Percentiles rank a stretch among this genome's conserved stretches.
Evolutionary conservation across 2,113 vertebrate genomes (phyloP).

Genomic region (Callaeas wilsoni): DNA sequence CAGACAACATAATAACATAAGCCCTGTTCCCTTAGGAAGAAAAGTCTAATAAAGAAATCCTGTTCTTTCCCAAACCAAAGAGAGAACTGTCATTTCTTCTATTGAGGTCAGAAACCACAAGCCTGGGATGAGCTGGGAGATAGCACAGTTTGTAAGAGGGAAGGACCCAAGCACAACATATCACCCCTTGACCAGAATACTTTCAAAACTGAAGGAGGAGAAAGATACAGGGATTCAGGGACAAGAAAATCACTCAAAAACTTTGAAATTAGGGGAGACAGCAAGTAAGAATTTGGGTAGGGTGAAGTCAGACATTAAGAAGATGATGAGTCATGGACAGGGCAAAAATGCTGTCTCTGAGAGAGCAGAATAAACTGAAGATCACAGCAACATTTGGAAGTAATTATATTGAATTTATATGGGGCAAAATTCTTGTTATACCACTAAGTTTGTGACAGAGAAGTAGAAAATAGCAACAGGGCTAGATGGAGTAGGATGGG

Average conservation of each 20-base stretch:
- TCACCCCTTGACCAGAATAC: background rate
- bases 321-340: background rate
- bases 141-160: background rate
- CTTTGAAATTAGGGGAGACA: background rate
- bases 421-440: background rate
- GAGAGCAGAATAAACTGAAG: background rate
- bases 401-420: background rate
- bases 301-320: background rate
- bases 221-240: background rate
- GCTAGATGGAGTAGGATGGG: background rate
- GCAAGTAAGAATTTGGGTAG: background rate
- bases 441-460: background rate
- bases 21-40: background rate
- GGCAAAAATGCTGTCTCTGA: background rate
- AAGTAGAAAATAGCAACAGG: background rate
- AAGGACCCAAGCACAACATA: background rate
- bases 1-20: background rate
- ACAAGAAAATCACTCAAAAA: background rate
- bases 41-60: constrained; percentile 3
- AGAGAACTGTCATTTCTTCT: background rate
- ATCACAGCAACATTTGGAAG: background rate
- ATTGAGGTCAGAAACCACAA: background rate
- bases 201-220: background rate
- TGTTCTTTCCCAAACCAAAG: background rate
- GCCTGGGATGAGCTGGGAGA: background rate